Evolutionary conservation across 2,888 invertebrate species (phyloP), one percentile per base, ranked within the genome.

Genomic region (Trachelus troglodyta): DNA sequence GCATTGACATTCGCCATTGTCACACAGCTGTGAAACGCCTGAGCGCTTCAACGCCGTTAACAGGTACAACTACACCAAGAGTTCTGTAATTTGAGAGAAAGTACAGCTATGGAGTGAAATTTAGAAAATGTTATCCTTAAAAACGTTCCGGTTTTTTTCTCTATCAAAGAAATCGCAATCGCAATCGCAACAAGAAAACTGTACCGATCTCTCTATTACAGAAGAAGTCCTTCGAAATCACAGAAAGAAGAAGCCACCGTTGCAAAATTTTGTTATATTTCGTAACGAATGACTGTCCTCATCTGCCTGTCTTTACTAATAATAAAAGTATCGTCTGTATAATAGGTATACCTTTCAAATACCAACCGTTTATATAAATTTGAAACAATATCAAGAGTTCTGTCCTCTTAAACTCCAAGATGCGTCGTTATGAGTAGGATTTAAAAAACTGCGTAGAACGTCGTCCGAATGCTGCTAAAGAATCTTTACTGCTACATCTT

Each of bases 1-100:
- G 15, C 15, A 31, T 71, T 34, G 12, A 71, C 71, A 33, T 71
- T 71, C 71, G 71, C 71, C 71, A 71, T 71, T 31, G 71, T 71
- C 33, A 71, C 71, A 33, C 71, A 56, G 56, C 56, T 9, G 56
- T 9, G 6, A 15, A 23, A 56, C 23, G 23, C 56, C 56, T 9
- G 9, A 6, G 56, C 56, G 23, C 56, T 56, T 56, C 9, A 9
- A 56, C 23, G 23, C 56, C 56, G 23, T 56, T 56, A 56, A 56
- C 56, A 56, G 56, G 56, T 1, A 56, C 56, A 56, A 56, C 56
- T 56, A 56, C 56, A 23, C 56, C 23, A 0, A 56, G 23, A 56
- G 9, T 56, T 56, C 56, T 56, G 56, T 56, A 56, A 56, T 56
- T 56, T 56, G 56, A 56, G 56, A 56, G 56, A 56, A 56, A 56